Evolutionary conservation across 2,888 invertebrate species (phyloP), one percentile per base, ranked within the genome.

Genomic region (Spilosoma lubricipeda): DNA sequence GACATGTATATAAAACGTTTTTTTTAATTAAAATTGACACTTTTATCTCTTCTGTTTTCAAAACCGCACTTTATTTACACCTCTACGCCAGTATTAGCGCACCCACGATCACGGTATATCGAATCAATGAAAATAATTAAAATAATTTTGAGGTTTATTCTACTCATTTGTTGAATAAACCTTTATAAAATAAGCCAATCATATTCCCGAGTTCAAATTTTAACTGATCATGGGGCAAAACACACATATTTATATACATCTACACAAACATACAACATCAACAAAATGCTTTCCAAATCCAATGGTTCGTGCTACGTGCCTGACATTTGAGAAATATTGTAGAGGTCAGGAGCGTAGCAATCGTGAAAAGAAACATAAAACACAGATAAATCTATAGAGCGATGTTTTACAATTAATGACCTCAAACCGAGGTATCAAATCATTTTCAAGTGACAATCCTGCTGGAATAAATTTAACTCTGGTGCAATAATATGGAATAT

Each of bases 231-330:
- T 48, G 48, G 33, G 67, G 23, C 30, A 67, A 30, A 33, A 48
- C 23, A 67, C 48, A 33, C 13, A 30, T 30, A 45, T 33, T 48
- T 33, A 67, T 48, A 33, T 48, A 30, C 11, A 67, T 67, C 30
- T 27, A 59, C 59, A 63, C 30, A 63, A 30, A 63, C 63, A 69
- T 71, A 45, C 48, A 65, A 71, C 71, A 65, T 36, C 65, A 65
- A 71, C 39, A 45, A 27, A 71, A 48, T 70, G 42, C 59, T 63
- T 30, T 42, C 30, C 48, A 33, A 48, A 67, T 67, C 13, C 20
- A 30, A 45, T 20, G 30, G 9, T 42, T 67, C 67, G 67, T 45
- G 45, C 59, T 27, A 59, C 59, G 59, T 59, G 27, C 59, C 59
- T 5, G 59, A 59, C 27, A 27, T 59, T 27, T 59, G 5, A 59